These are phyloP conservation scores for Umimayanthus chanpuru DNA, from an alignment of 92 coral and sea anemone species.

Conservation along the genomic window DNA sequence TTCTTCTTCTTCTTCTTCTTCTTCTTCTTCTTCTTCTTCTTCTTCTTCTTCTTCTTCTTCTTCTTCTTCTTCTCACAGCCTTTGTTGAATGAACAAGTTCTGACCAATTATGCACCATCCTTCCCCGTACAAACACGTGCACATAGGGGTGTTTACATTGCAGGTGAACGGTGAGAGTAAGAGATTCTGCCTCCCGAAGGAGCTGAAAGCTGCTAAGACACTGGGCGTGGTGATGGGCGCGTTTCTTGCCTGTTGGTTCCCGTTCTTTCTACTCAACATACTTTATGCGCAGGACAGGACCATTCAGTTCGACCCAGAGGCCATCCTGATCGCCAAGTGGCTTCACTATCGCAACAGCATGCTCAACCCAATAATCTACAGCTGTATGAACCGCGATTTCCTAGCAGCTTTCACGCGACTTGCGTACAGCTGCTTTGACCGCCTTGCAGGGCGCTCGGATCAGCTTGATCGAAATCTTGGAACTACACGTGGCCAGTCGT, in stretches of 20 bases:
- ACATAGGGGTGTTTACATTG: neutral
- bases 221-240: conserved; percentile 93
- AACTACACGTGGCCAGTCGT: neutral
- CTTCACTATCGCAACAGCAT: conserved; percentile 78
- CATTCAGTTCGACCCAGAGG: conserved; percentile 50
- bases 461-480: conserved; percentile 18
- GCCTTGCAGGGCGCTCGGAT: conserved; percentile 18
- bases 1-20: too few relatives aligned
- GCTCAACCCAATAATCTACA: conserved; percentile 80
- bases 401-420: conserved; percentile 71
- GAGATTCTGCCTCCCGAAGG: conserved; percentile 88
- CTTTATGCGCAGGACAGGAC: conserved; percentile 66
- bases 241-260: conserved; percentile 91
- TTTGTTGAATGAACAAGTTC: too few relatives aligned
- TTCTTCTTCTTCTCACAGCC: too few relatives aligned
- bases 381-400: conserved; percentile 75
- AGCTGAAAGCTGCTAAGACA: conserved; percentile 96
- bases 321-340: conserved; percentile 78
- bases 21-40: too few relatives aligned
- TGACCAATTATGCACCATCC: neutral
- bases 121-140: neutral
- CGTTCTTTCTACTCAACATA: conserved; percentile 88
- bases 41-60: too few relatives aligned
- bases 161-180: conserved; percentile 75
- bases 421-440: conserved; percentile 5